phyloP scores from a whole-genome alignment of 2,113 vertebrate genomes.

The Xenus cinereus region DNA sequence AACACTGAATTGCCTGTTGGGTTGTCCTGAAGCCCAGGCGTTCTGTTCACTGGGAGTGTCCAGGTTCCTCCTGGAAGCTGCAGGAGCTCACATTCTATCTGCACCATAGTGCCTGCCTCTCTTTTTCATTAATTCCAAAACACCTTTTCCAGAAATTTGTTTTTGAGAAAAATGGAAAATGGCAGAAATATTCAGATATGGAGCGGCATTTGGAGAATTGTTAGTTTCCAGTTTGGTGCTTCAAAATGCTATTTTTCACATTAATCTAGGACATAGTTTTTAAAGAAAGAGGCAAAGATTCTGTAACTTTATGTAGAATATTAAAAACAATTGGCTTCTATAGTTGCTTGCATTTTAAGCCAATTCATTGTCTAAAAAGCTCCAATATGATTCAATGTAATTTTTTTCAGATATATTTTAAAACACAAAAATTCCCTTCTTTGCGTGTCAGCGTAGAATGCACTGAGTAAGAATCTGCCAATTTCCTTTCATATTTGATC shows the following conservation, averaged over 20 bases:
- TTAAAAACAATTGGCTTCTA: not conserved
- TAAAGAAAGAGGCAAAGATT: not conserved
- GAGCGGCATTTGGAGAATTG: not conserved
- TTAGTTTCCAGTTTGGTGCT: not conserved
- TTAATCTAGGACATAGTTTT: not conserved
- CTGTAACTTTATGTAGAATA: not conserved
- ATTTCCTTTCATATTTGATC: slow-evolving; percentile 31
- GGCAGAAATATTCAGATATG: not conserved
- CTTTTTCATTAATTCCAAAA: not conserved
- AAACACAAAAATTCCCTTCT: not conserved
- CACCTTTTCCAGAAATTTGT: not conserved
- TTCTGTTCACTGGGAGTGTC: fast-evolving
- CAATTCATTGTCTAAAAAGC: not conserved
- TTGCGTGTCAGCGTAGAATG: not conserved
- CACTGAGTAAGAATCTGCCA: not conserved
- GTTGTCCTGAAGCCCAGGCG: fast-evolving
- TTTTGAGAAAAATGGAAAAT: not conserved
- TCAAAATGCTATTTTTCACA: not conserved
- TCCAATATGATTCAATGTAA: fast-evolving
- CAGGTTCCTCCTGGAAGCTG: fast-evolving
- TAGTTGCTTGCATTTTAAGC: not conserved
- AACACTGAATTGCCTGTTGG: fast-evolving
- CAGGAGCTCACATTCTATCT: not conserved
- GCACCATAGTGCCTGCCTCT: not conserved
- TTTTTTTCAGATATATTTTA: not conserved